Evolutionary conservation across 1,140 invertebrate species (phyloP).

Genomic region (Zaprionus ornatus): DNA sequence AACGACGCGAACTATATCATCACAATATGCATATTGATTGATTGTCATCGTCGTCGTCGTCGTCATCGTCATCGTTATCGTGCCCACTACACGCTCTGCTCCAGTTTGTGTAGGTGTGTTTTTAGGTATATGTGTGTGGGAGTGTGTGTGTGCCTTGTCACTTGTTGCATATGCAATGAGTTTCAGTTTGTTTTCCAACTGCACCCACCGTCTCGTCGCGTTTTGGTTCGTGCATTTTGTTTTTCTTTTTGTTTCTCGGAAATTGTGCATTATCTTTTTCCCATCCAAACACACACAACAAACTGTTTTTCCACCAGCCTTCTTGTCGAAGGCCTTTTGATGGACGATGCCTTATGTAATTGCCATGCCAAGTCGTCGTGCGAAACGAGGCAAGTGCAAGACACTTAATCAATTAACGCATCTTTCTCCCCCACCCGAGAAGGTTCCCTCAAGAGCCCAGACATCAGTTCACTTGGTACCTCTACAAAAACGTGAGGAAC

Average conservation of each 20-base stretch:
- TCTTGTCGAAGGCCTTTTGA: conserved; percentile 1
- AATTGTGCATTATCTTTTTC: conserved; percentile 7
- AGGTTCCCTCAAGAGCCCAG: background rate
- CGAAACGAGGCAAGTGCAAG: conserved; percentile 1
- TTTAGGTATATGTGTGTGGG: background rate
- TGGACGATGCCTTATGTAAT: background rate
- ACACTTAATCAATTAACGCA: conserved; percentile 5
- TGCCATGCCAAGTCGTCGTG: background rate
- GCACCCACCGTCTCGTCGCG: background rate
- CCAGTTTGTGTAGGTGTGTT: background rate
- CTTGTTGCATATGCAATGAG: conserved; percentile 2
- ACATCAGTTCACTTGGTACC: background rate
- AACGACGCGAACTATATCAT: conserved; percentile 67
- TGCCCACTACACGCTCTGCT: background rate
- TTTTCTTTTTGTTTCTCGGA: conserved; percentile 4
- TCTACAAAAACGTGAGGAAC: background rate
- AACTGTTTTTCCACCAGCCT: conserved; percentile 1
- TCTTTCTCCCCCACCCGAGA: background rate
- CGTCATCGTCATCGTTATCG: conserved; percentile 1
- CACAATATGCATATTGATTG: conserved; percentile 67
- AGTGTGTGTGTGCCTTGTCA: background rate
- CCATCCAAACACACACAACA: background rate
- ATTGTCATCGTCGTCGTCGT: background rate
- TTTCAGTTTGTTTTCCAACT: background rate
- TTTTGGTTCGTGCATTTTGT: background rate